Base-by-base conservation (phyloP, 2,797 vertebrate genomes). In the Crenichthys baileyi region DNA sequence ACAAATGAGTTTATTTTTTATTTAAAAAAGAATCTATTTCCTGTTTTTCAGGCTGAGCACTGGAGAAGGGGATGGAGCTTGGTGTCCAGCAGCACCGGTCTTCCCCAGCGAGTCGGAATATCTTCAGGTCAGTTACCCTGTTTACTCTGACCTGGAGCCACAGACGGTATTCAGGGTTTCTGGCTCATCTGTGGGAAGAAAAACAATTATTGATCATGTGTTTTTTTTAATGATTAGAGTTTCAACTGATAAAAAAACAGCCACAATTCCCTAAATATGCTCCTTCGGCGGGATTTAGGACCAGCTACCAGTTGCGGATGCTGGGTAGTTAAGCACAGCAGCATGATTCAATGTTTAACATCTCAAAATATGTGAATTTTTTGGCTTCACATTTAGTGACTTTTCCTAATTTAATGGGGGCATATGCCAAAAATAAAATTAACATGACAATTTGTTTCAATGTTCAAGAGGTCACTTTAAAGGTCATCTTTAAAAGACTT, bases 1-100 rank as follows among this genome's bases (percentile, higher is more conserved):
- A 67, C 1, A 72, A 3, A 2, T 41, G 31, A 76, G 46, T 67
- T 60, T 16, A 1, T 50, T 39, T 46, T 11, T 7, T 7, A 13
- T 73, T 70, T 36, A 50, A 29, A 65, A 20, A 60, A n/a, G 29
- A 36, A 56, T 73, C 13, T 11, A 8, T 41, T 31, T 74, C 15
- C n/a, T 84, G n/a, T 84, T 65, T 80, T 75, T 41, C 86, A 99
- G 97, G 92, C 85, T 99, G 89, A 97, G 96, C 46, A 96, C 95
- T 46, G 97, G 95, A 0, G 97, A 97, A 0, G 98, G 98, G 0
- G 98, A 99, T 6, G 98, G 98, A 3, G 98, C 98, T 0, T 99
- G 98, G 98, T 99, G 98, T 84, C 97, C 98, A 0, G 95, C 95
- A 26, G 96, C 95, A 50, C 89, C 97, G 0, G 98, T 98, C 63